phyloP scores from a whole-genome alignment of 1,140 invertebrate species.

The Drosophila suzukii region DNA sequence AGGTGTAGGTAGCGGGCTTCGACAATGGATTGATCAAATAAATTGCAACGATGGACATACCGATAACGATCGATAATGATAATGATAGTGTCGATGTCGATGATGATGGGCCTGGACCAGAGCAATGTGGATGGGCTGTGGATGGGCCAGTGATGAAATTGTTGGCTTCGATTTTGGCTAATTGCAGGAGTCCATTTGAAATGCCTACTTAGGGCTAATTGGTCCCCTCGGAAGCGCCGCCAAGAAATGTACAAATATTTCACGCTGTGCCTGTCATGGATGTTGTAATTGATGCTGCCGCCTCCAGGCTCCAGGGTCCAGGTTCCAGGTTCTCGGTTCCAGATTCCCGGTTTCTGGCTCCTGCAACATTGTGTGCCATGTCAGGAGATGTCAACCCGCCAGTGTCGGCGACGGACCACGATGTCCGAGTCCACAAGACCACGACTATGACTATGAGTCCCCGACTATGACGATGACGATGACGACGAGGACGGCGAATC shows the following conservation, averaged over 20 bases:
- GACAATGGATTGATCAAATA: constrained; percentile 49
- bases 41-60: constrained; percentile 32
- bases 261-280: constrained; percentile 80
- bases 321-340: constrained; percentile 1
- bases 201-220: constrained; percentile 80
- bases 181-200: constrained; percentile 77
- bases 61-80: constrained; percentile 46
- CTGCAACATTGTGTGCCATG: constrained; percentile 65
- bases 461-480: constrained; percentile 23
- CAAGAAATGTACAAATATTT: constrained; percentile 81
- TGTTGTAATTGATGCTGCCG: constrained; percentile 81
- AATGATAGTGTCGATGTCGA: constrained; percentile 31
- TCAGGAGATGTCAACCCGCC: constrained; percentile 72
- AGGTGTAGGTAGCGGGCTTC: constrained; percentile 26
- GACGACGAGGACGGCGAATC: constrained; percentile 66
- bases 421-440: constrained; percentile 15
- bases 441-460: constrained; percentile 20
- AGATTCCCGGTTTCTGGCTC: constrained; percentile 3
- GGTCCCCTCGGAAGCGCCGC: constrained; percentile 79
- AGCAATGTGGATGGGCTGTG: not conserved
- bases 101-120: constrained; percentile 33
- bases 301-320: constrained; percentile 30
- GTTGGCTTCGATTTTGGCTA: constrained; percentile 79
- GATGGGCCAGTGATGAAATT: constrained; percentile 62
- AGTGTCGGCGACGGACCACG: constrained; percentile 34